phyloP scores from a whole-genome alignment of 2,113 vertebrate species.

The Cyphomyrus plagiostoma region DNA sequence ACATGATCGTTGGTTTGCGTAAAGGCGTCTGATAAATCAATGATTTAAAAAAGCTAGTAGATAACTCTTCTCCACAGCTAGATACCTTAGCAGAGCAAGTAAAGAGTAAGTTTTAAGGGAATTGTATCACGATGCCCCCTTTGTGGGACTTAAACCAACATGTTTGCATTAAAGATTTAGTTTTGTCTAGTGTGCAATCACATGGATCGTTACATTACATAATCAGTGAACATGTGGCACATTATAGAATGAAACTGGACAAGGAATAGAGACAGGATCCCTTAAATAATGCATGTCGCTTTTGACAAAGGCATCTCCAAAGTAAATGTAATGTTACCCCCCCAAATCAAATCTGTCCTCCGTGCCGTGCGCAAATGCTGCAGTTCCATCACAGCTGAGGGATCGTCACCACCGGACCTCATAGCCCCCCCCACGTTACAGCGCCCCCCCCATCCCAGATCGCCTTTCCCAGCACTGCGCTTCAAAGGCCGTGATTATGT shows the following conservation, averaged over 20 bases:
- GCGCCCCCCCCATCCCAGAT: not conserved
- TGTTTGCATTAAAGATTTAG: not conserved
- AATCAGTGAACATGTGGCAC: no score
- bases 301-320: not conserved
- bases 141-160: not conserved
- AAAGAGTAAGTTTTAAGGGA: not conserved
- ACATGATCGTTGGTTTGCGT: not conserved
- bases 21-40: not conserved
- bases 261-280: not conserved
- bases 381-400: not conserved
- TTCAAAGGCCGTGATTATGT: slow-evolving; percentile 19
- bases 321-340: not conserved
- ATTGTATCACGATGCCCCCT: not conserved
- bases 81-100: not conserved
- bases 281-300: not conserved
- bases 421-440: not conserved
- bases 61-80: not conserved
- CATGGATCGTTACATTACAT: no score
- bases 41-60: not conserved
- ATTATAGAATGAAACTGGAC: no score
- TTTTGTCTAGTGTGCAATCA: not conserved
- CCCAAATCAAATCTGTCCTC: not conserved
- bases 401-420: not conserved
- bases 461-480: slow-evolving; percentile 7
- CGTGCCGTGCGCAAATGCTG: not conserved